Evolutionary conservation across 2,113 vertebrate species (phyloP).

Genomic region (Chloropsis hardwickii): DNA sequence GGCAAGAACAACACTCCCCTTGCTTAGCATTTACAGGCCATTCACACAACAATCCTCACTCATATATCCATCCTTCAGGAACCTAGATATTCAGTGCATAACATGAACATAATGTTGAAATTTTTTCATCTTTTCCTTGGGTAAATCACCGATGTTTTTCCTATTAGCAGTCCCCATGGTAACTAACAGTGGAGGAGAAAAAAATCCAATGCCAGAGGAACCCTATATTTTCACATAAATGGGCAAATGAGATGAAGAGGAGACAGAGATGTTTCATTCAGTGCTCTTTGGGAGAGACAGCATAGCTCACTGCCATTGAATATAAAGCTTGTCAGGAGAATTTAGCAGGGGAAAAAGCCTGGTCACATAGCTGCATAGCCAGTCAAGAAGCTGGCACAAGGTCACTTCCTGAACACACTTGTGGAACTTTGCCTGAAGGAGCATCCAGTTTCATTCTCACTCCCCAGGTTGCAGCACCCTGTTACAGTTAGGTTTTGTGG

Average conservation of each 20-base stretch:
- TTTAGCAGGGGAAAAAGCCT: not conserved
- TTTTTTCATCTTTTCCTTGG: not conserved
- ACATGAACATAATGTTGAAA: not conserved
- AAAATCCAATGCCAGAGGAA: not conserved
- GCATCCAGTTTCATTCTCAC: not conserved
- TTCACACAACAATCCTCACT: not conserved
- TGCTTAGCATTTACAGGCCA: not conserved
- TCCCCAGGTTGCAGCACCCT: not conserved
- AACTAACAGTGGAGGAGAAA: not conserved
- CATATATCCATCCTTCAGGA: not conserved
- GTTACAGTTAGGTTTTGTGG: not conserved
- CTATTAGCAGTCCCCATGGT: slow-evolving; percentile 1
- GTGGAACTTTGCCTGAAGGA: not conserved
- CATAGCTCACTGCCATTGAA: not conserved
- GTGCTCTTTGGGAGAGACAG: not conserved
- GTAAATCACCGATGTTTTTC: not conserved
- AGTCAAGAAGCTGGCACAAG: not conserved
- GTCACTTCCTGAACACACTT: accelerated
- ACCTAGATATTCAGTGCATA: not conserved
- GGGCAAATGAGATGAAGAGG: not conserved
- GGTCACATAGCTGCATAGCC: accelerated
- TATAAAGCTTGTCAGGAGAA: not conserved
- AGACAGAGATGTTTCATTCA: not conserved
- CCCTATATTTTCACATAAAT: not conserved
- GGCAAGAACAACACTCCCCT: not conserved